Base-by-base conservation (phyloP, 2,113 vertebrate genomes). In the Neotoma lepida region DNA sequence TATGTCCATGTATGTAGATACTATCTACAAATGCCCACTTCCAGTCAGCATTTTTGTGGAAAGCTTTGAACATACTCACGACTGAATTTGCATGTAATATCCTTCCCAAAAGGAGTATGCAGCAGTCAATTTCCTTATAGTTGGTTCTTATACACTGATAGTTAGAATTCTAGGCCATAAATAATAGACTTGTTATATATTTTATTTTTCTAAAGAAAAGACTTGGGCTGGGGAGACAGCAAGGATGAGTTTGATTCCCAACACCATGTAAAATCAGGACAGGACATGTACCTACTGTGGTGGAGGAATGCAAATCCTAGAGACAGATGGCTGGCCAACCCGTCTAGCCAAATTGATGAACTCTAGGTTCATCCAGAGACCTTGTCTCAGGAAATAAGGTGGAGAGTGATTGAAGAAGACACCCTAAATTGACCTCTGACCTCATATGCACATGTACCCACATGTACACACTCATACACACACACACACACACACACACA, bases 121-220 rank as follows among this genome's bases (percentile, higher is more conserved):
- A 49, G 6, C 70, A 24, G 15, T 6, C 20, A 78, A 0, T 87
- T 82, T 94, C 24, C 35, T 94, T 82, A 24, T 28, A 56, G 17
- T 70, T 84, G 8, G 30, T 33, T 73, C 49, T 89, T 58, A 24
- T 13, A 41, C 56, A 26, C 68, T 61, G 58, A 44, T 68, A 84
- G 58, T 46, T 54, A 41, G 28, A 91, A 80, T 86, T 92, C 56
- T 94, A 86, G 46, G 22, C 9, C 78, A 81, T 64, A 71, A 46
- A 64, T 86, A 54, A 35, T 89, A 92, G 20, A 0, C 54, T 49
- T 3, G 63, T 74, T 82, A 51, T 35, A 3, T n/a, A 85, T 73
- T 89, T 71, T 91, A 13, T 88, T 30, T 71, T 91, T 88, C 70
- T 89, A 46, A 78, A 77, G 81, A 89, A 94, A 71, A 89, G 39